phyloP scores from a whole-genome alignment of 2,113 vertebrate species.

The Xenopus laevis region DNA sequence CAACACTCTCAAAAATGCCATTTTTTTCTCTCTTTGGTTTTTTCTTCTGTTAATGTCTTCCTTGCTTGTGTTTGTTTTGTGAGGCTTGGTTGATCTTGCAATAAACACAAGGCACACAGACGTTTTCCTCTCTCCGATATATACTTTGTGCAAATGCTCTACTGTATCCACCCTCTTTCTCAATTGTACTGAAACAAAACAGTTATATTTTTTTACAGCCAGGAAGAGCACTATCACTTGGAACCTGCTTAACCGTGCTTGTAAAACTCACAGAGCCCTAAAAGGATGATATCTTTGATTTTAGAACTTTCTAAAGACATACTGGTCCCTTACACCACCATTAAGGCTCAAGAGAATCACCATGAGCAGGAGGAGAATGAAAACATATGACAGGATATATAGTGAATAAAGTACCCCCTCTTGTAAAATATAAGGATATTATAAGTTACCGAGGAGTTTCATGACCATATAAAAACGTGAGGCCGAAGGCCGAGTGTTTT shows the following conservation, averaged over 20 bases:
- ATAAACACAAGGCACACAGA: neutral
- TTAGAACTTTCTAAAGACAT: neutral
- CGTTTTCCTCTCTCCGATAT: too few species aligned
- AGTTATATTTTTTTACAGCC: constrained; percentile 26
- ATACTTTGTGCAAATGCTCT: too few species aligned
- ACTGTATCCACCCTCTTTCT: constrained; percentile 15
- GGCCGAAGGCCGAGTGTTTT: too few species aligned
- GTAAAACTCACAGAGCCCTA: neutral
- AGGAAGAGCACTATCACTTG: neutral
- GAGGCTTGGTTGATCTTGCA: neutral
- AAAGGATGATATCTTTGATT: neutral
- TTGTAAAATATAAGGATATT: too few species aligned
- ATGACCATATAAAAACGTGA: too few species aligned
- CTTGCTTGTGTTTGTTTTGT: neutral
- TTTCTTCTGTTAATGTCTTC: neutral
- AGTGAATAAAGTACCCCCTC: too few species aligned
- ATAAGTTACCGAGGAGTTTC: too few species aligned
- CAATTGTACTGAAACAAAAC: neutral
- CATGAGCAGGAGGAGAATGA: neutral
- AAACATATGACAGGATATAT: constrained; percentile 4
- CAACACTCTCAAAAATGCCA: neutral
- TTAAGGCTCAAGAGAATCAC: neutral
- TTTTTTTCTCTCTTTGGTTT: too few species aligned
- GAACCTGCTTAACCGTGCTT: constrained; percentile 28
- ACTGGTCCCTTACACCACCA: neutral